Evolutionary conservation across 37 sponge, comb jelly and placozoan genomes (phyloP).

Genomic region (Halichondria panicea): DNA sequence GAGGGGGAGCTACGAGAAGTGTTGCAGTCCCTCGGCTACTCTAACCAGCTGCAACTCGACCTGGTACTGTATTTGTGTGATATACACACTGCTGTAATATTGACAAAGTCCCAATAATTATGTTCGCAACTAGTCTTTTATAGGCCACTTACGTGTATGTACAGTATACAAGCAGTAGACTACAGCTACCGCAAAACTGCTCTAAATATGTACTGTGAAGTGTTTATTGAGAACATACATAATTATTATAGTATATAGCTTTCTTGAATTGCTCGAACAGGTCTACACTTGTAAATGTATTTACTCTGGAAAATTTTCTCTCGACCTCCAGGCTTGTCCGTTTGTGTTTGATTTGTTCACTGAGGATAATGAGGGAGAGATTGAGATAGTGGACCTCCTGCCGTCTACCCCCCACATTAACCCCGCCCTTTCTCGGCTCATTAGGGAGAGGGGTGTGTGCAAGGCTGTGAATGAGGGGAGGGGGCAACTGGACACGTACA

Average conservation of each 20-base stretch:
- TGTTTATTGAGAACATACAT: neutral
- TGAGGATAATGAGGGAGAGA: slow-evolving; percentile 66
- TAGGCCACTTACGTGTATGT: too few relatives aligned
- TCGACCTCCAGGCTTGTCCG: slow-evolving; percentile 60
- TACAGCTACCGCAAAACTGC: too few relatives aligned
- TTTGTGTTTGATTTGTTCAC: slow-evolving; percentile 57
- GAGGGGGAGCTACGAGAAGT: slow-evolving; percentile 63
- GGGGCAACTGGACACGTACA: slow-evolving; percentile 10
- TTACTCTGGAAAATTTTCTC: neutral
- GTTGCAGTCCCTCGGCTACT: slow-evolving; percentile 59
- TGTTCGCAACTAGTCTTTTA: too few relatives aligned
- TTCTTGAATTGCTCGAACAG: neutral
- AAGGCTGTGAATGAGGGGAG: slow-evolving; percentile 31
- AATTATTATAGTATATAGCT: neutral
- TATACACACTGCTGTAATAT: too few relatives aligned
- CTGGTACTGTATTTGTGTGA: too few relatives aligned
- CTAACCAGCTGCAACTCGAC: slow-evolving; percentile 33
- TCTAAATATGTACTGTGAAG: too few relatives aligned
- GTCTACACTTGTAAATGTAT: neutral
- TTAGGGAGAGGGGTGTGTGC: slow-evolving; percentile 36
- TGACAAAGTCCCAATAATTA: too few relatives aligned
- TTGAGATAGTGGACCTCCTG: slow-evolving; percentile 52
- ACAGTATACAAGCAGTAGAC: too few relatives aligned
- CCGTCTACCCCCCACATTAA: slow-evolving; percentile 17
- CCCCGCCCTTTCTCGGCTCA: slow-evolving; percentile 43